Conservation (phyloP, 2,113 vertebrate species). For the Malurus melanocephalus region DNA sequence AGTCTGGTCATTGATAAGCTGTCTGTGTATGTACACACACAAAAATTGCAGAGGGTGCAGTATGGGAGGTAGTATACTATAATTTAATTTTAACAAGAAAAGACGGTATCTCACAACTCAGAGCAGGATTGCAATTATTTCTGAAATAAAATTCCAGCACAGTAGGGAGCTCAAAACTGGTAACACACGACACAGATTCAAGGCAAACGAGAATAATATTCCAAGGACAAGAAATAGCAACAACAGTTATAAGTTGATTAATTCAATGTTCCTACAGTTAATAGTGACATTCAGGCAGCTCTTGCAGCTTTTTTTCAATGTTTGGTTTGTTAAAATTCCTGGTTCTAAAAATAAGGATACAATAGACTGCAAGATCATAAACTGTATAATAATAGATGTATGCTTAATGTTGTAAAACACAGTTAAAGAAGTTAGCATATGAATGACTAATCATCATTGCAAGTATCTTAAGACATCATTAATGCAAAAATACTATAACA, state of each 20-base stretch:
- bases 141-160: background rate
- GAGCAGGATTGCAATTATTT: background rate
- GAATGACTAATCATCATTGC: background rate
- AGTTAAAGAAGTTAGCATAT: constrained; percentile 21
- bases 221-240: background rate
- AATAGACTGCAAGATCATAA: constrained; percentile 5
- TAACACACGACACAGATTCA: background rate
- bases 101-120: background rate
- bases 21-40: accelerated
- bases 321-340: background rate
- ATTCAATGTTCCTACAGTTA: background rate
- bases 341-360: constrained; percentile 16
- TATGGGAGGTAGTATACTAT: background rate
- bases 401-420: background rate
- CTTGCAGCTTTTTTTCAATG: background rate
- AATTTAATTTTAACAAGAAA: background rate
- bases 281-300: background rate
- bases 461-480: background rate
- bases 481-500: background rate
- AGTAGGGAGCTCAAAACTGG: background rate
- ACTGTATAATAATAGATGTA: background rate
- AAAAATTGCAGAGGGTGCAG: background rate
- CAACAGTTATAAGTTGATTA: background rate
- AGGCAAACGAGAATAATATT: background rate
- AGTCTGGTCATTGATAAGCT: background rate